These are phyloP conservation scores for Brevimyrus niger DNA, from an alignment of 2,113 vertebrate species.

Conservation along the genomic window DNA sequence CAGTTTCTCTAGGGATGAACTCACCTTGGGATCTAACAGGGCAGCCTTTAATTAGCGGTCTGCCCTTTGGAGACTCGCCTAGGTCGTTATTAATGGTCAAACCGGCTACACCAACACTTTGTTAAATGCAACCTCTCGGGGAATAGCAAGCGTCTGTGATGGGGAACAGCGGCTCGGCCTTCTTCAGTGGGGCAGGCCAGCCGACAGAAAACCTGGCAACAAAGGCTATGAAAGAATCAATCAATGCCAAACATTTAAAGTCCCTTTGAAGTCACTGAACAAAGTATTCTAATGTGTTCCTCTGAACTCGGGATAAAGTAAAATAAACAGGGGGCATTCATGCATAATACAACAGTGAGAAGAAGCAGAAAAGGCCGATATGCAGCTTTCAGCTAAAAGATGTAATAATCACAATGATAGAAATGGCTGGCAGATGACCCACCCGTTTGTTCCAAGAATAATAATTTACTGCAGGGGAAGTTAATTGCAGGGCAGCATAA, in stretches of 20 bases:
- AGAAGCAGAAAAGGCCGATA: not conserved
- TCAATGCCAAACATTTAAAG: not conserved
- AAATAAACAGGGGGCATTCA: not conserved
- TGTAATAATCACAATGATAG: slow-evolving; percentile 10
- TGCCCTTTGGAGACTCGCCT: not conserved
- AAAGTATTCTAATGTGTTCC: not conserved
- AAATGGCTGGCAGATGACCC: slow-evolving; percentile 7
- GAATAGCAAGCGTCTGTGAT: not conserved
- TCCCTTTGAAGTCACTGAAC: slow-evolving; percentile 4
- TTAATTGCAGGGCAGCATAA: slow-evolving; percentile 19
- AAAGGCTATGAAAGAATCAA: slow-evolving; percentile 4
- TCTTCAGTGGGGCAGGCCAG: not conserved
- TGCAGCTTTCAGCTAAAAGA: slow-evolving; percentile 6
- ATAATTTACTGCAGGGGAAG: not conserved
- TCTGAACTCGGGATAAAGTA: not conserved
- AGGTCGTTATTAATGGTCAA: not conserved
- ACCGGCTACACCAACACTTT: not conserved
- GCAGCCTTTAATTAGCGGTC: not conserved
- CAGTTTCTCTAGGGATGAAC: not conserved
- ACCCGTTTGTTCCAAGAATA: not conserved
- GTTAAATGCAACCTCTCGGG: slow-evolving; percentile 10
- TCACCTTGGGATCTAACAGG: not conserved
- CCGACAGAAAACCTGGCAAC: not conserved
- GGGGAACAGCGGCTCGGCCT: not conserved
- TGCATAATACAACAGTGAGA: not conserved